phyloP scores from a whole-genome alignment of 2,888 invertebrate genomes.

The Heliothis peltigera region DNA sequence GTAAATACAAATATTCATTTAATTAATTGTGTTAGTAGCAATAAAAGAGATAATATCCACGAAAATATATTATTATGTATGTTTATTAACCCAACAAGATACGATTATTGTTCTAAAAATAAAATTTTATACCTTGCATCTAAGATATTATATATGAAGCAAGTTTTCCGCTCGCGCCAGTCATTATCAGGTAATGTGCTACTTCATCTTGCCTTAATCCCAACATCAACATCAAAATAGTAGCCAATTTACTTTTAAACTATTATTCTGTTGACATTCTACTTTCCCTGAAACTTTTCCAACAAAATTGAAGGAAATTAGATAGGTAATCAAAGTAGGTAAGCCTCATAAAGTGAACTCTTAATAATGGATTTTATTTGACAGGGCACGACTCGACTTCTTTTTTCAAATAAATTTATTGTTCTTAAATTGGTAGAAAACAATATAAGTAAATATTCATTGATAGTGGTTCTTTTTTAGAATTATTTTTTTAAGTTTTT shows the following conservation, averaged over 20 bases:
- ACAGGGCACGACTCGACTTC: conserved; percentile 10
- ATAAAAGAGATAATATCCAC: too few species aligned
- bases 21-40: too few species aligned
- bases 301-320: conserved; percentile 46
- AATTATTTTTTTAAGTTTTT: too few species aligned
- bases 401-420: conserved; percentile 1
- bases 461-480: too few species aligned
- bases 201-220: conserved; percentile 34
- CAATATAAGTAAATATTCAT: too few species aligned
- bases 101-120: not conserved
- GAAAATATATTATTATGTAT: too few species aligned
- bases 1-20: too few species aligned
- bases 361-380: conserved; percentile 41
- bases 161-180: conserved; percentile 17
- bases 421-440: too few species aligned
- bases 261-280: conserved; percentile 40
- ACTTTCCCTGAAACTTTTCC: conserved; percentile 41
- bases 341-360: conserved; percentile 40
- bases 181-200: conserved; percentile 27
- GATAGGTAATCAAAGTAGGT: conserved; percentile 16
- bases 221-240: conserved; percentile 45
- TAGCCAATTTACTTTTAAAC: conserved; percentile 41
- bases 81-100: too few species aligned
- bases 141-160: conserved; percentile 10
- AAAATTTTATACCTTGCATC: not conserved